Conservation (phyloP, 2,888 invertebrate genomes). For the Plagiodera versicolora region DNA sequence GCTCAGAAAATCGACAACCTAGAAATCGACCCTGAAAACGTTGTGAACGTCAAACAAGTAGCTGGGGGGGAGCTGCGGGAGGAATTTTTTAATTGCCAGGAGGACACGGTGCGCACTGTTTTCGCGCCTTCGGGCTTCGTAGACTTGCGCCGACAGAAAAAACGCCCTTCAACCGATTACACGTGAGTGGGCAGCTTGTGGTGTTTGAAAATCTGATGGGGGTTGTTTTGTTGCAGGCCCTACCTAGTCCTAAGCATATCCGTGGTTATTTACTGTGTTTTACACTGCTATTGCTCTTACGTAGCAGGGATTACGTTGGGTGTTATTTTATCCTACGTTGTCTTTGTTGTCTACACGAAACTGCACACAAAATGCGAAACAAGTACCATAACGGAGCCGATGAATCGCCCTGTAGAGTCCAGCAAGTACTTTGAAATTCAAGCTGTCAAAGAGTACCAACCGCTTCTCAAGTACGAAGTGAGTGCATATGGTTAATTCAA, state of each 20-base stretch:
- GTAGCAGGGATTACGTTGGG: conserved; percentile 40
- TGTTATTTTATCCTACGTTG: conserved; percentile 30
- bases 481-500: too few relatives aligned
- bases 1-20: conserved; percentile 41
- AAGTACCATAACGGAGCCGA: background rate
- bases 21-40: conserved; percentile 39
- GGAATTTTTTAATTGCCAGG: conserved; percentile 27
- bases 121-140: conserved; percentile 51
- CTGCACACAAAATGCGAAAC: conserved; percentile 22
- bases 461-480: conserved; percentile 64
- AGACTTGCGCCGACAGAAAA: conserved; percentile 41
- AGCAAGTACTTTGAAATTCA: conserved; percentile 61
- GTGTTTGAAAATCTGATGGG: background rate
- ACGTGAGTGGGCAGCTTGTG: conserved; percentile 29
- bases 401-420: conserved; percentile 4
- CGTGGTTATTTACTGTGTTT: conserved; percentile 36
- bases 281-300: conserved; percentile 41
- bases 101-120: conserved; percentile 35
- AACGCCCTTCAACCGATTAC: conserved; percentile 21
- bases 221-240: conserved; percentile 31
- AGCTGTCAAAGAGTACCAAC: conserved; percentile 65
- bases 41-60: conserved; percentile 39
- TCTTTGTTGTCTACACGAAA: conserved; percentile 33
- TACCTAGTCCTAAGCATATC: conserved; percentile 31
- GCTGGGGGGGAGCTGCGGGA: conserved; percentile 37